Conservation (phyloP, 2,888 invertebrate genomes). For the Ormyrus pomaceus region DNA sequence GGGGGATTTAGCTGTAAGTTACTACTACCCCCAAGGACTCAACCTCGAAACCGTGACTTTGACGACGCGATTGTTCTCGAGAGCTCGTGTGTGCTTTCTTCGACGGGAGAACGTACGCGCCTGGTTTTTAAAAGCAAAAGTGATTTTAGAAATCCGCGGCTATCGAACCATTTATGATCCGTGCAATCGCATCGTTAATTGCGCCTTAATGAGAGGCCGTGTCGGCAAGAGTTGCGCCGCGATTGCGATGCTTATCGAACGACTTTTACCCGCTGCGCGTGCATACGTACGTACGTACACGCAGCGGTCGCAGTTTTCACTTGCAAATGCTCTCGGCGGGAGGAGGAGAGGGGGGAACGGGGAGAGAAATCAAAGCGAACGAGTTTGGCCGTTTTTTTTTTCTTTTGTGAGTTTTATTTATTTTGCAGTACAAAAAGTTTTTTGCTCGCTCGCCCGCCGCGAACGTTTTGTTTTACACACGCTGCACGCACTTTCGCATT, state of each 20-base stretch:
- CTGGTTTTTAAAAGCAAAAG: too few species aligned
- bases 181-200: slow-evolving; percentile 26
- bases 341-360: neutral
- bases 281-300: neutral
- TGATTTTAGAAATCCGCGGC: neutral
- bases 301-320: slow-evolving; percentile 26
- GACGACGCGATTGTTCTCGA: neutral
- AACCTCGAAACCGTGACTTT: slow-evolving; percentile 45
- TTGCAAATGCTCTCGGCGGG: slow-evolving; percentile 3
- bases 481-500: neutral
- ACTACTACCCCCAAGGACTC: slow-evolving; percentile 26
- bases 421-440: slow-evolving; percentile 50
- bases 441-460: slow-evolving; percentile 29
- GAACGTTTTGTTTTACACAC: slow-evolving; percentile 7
- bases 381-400: neutral
- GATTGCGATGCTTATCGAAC: slow-evolving; percentile 14
- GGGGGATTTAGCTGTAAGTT: neutral
- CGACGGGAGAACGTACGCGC: too few species aligned
- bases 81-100: too few species aligned
- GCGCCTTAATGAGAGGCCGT: slow-evolving; percentile 10
- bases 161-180: slow-evolving; percentile 34
- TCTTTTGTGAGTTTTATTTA: slow-evolving; percentile 46
- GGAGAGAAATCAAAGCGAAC: slow-evolving; percentile 17
- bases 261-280: slow-evolving; percentile 37
- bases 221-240: slow-evolving; percentile 1